Percentiles rank a stretch among this genome's conserved stretches.
phyloP scores from a whole-genome alignment of 2,113 vertebrate species.

The Phalacrocorax brasilianus region DNA sequence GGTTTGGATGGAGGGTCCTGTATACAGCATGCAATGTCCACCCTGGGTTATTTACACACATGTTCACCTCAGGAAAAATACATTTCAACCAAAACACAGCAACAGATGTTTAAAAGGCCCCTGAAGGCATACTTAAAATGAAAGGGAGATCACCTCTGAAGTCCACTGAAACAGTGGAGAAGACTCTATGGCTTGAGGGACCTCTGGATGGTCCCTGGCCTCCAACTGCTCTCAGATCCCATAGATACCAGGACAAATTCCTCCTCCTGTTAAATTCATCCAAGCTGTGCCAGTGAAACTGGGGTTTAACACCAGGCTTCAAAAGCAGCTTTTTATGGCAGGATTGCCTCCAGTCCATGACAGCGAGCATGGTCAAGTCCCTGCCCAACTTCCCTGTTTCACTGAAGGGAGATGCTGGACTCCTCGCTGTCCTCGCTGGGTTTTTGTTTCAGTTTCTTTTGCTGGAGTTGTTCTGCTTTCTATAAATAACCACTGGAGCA shows the following conservation, averaged over 20 bases:
- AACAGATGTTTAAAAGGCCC: background rate
- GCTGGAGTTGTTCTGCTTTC: slow-evolving; percentile 30
- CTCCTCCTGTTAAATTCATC: background rate
- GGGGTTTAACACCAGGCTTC: background rate
- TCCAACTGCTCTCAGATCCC: background rate
- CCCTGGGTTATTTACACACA: background rate
- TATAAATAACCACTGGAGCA: background rate
- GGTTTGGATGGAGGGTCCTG: background rate
- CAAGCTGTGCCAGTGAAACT: background rate
- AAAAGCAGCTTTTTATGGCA: background rate
- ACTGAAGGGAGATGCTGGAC: background rate
- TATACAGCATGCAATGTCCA: accelerated
- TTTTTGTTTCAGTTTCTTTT: slow-evolving; percentile 25
- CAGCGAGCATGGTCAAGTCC: background rate
- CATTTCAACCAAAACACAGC: background rate
- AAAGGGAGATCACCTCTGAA: background rate
- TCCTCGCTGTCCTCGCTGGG: accelerated
- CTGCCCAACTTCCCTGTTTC: background rate
- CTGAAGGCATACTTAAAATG: background rate
- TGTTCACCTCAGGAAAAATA: background rate
- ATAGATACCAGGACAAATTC: background rate
- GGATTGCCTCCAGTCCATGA: background rate
- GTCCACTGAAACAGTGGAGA: background rate
- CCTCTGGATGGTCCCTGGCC: background rate
- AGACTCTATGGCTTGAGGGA: background rate